Evolutionary conservation across 2,888 invertebrate genomes (phyloP).

Genomic region (Pogonocherus hispidulus): DNA sequence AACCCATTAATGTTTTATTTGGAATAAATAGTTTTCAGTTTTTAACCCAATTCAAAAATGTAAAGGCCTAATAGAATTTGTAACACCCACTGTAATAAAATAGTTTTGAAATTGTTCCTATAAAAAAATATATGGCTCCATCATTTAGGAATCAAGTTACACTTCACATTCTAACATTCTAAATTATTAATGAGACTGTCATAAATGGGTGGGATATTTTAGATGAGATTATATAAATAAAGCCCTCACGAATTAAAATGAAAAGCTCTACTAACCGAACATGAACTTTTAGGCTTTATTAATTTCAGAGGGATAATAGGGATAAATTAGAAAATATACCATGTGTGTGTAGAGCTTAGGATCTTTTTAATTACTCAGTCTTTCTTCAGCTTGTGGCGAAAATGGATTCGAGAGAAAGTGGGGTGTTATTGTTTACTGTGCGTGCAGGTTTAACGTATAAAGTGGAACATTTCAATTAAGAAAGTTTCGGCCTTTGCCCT

Average conservation of each 20-base stretch:
- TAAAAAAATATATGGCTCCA: too few species aligned
- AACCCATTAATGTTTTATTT: too few species aligned
- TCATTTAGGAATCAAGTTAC: not conserved
- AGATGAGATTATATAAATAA: not conserved
- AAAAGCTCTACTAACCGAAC: not conserved
- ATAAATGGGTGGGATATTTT: not conserved
- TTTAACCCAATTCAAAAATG: too few species aligned
- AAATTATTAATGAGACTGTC: not conserved
- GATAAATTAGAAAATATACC: not conserved
- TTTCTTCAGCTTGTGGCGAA: not conserved
- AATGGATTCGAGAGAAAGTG: not conserved
- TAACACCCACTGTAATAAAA: too few species aligned
- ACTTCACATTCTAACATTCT: not conserved
- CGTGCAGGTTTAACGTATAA: not conserved
- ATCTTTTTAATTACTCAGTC: not conserved
- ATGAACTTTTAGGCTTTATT: constrained; percentile 4
- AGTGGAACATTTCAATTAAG: not conserved
- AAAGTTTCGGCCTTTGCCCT: not conserved
- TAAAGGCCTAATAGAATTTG: too few species aligned
- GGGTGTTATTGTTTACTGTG: not conserved
- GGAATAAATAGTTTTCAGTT: too few species aligned
- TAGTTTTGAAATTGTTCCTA: too few species aligned
- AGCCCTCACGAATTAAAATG: not conserved
- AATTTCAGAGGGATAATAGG: not conserved
- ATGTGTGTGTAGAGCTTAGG: constrained; percentile 6